Conservation (phyloP, 2,113 vertebrate species). For the Eptesicus fuscus region DNA sequence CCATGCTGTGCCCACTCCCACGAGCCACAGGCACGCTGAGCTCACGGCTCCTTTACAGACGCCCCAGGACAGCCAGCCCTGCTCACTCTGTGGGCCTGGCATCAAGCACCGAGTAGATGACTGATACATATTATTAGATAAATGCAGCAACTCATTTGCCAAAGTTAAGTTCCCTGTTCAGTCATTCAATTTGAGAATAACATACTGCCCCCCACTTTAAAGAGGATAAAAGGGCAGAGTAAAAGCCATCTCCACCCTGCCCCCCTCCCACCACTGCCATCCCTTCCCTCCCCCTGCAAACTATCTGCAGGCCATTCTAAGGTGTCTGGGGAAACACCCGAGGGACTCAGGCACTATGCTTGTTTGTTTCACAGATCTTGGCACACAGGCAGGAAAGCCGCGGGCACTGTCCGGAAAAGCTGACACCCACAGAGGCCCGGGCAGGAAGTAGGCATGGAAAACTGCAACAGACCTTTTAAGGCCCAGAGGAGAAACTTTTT, state of each 20-base stretch:
- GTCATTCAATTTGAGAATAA: neutral
- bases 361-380: neutral
- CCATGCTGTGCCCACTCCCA: neutral
- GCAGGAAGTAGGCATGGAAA: neutral
- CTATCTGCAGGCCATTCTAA: neutral
- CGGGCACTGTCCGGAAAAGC: neutral
- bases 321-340: neutral
- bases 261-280: too few species aligned
- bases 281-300: neutral
- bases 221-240: neutral
- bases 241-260: too few species aligned
- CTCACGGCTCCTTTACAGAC: accelerated
- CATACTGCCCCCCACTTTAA: neutral
- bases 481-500: neutral
- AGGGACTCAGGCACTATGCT: neutral
- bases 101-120: accelerated
- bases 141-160: neutral
- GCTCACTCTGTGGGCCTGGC: accelerated
- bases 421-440: too few species aligned
- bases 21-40: accelerated
- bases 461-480: neutral
- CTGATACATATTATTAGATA: neutral
- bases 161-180: neutral
- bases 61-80: neutral
- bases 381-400: neutral